Evolutionary conservation across 2,888 invertebrate species (phyloP), one percentile per base, ranked within the genome.

Genomic region (Macropis europaea): DNA sequence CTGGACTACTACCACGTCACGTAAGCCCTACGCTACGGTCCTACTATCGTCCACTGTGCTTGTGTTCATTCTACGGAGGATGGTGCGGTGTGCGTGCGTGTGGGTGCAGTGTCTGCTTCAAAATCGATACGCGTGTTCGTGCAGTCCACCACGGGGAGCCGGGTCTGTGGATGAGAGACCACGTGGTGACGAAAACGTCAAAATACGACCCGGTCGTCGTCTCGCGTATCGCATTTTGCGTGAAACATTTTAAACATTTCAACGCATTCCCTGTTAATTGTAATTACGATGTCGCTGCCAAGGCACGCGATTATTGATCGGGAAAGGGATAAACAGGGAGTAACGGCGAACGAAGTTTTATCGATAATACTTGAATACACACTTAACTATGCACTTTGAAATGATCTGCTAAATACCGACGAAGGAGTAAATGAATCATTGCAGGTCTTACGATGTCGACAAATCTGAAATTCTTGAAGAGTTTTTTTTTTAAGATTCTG

Each of bases 111-210:
- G 76, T 70, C 76, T 73, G 81, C 78, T 64, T 66, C 56, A 79
- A 83, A 84, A 84, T 83, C 77, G 81, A 84, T 83, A 82, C 66
- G 73, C 61, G 74, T 57, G 48, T 77, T 72, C 81, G 76, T 74
- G 53, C 56, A 67, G 66, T 73, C 69, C 52, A 67, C 80, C 73
- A 61, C 47, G 32, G 74, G 13, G 57, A 38, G 45, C 52, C 75
- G 45, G 68, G 52, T 50, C 59, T 50, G 45, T 53, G 62, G 50
- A 53, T 34, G 72, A 54, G 53, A 17, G 68, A 80, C 67, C 84
- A 84, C 84, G 82, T 84, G 82, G 81, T 54, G 56, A 42, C 43
- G 59, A 60, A 57, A 62, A 77, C 75, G 73, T 79, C 80, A 80
- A 77, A 79, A 45, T 72, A 47, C 45, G 36, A n/a, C n/a, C n/a